Evolutionary conservation across 2,113 vertebrate genomes (phyloP).

Genomic region (Ancistrus triradiatus): DNA sequence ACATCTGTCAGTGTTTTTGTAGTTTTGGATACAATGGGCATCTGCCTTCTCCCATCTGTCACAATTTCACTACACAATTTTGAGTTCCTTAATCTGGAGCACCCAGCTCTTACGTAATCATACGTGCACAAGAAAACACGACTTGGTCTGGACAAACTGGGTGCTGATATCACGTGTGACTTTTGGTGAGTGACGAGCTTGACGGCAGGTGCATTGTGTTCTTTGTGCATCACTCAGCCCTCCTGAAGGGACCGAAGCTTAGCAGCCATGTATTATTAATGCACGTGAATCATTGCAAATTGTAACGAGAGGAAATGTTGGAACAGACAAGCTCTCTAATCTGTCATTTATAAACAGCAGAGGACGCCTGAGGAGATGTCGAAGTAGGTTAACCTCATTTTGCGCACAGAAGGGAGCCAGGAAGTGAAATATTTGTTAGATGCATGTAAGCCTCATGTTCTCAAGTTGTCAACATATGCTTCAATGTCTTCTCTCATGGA

Average conservation of each 20-base stretch:
- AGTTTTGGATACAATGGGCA: slow-evolving; percentile 14
- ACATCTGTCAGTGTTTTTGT: slow-evolving; percentile 25
- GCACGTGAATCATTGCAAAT: slow-evolving; percentile 14
- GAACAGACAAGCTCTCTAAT: slow-evolving; percentile 1
- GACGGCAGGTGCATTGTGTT: not conserved
- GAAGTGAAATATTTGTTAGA: not conserved
- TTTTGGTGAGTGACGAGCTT: slow-evolving; percentile 4
- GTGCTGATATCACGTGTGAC: not conserved
- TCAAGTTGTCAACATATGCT: not conserved
- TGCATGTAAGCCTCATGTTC: not conserved
- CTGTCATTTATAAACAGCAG: slow-evolving; percentile 3
- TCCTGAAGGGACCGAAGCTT: not conserved
- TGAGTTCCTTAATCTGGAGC: not conserved
- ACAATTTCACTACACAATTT: slow-evolving; percentile 9
- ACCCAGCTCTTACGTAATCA: slow-evolving; percentile 13
- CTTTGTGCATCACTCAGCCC: not conserved
- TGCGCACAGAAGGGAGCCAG: not conserved
- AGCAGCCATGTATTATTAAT: slow-evolving; percentile 3
- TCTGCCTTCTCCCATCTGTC: slow-evolving; percentile 36
- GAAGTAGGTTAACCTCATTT: slow-evolving; percentile 1
- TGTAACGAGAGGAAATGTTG: slow-evolving; percentile 8
- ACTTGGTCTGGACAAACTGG: not conserved
- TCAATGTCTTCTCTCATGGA: too few species aligned
- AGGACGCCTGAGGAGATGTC: not conserved
- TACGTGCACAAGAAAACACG: not conserved